Evolutionary conservation across 2,888 invertebrate species (phyloP).

Genomic region (Operophtera brumata): DNA sequence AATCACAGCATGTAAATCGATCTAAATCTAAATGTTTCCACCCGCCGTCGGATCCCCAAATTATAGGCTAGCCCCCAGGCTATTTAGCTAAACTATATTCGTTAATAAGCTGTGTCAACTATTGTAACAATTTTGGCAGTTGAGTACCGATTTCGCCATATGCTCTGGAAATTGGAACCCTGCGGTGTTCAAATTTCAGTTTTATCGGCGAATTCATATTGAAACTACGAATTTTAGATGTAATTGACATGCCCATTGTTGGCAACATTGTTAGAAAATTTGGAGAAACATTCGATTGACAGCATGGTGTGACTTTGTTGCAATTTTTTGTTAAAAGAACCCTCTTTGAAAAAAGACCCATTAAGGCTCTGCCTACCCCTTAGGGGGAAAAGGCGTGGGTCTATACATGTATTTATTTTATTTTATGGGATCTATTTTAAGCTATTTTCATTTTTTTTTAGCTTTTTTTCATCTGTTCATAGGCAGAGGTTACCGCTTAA

Average conservation of each 20-base stretch:
- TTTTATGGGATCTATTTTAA: no score
- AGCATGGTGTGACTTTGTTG: background rate
- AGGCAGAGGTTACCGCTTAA: no score
- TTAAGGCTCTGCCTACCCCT: no score
- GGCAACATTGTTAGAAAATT: background rate
- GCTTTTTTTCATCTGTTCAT: no score
- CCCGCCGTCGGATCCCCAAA: slow-evolving; percentile 60
- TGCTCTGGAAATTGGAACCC: slow-evolving; percentile 46
- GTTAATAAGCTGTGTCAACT: slow-evolving; percentile 69
- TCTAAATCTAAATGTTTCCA: slow-evolving; percentile 56
- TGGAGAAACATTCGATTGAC: background rate
- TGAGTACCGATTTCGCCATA: slow-evolving; percentile 54
- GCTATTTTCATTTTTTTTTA: no score
- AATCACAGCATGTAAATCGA: slow-evolving; percentile 65
- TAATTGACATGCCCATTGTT: slow-evolving; percentile 5
- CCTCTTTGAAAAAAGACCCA: no score
- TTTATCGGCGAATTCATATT: slow-evolving; percentile 5
- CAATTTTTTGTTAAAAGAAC: background rate
- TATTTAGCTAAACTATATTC: slow-evolving; percentile 65
- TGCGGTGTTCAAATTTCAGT: slow-evolving; percentile 34
- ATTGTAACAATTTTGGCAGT: slow-evolving; percentile 58
- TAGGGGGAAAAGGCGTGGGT: no score
- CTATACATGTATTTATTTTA: no score
- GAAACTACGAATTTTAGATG: background rate
- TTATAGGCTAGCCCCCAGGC: slow-evolving; percentile 73